phyloP scores from a whole-genome alignment of 1,140 invertebrate genomes.

The Hycleus phaleratus region DNA sequence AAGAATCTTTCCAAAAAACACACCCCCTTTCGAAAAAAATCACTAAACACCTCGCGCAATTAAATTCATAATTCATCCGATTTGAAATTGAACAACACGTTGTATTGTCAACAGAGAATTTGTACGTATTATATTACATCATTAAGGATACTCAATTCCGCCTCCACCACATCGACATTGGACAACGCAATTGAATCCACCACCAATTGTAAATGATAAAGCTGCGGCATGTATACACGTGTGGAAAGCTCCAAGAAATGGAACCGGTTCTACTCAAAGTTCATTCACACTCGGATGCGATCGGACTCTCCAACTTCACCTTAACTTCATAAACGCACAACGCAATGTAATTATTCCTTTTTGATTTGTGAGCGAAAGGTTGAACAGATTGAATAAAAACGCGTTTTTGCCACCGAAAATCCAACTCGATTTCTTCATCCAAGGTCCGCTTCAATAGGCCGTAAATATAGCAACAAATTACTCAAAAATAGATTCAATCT shows the following conservation, averaged over 20 bases:
- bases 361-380: constrained; percentile 8
- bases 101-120: background rate
- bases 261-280: constrained; percentile 28
- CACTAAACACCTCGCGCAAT: background rate
- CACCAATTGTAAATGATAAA: background rate
- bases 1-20: background rate
- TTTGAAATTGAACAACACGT: background rate
- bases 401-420: background rate
- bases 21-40: background rate
- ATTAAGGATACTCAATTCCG: background rate
- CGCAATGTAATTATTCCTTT: constrained; percentile 21
- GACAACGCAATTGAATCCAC: background rate
- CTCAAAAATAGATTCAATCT: too few relatives aligned
- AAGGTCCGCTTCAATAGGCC: too few relatives aligned
- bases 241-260: constrained; percentile 20
- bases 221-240: constrained; percentile 19
- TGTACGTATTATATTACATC: background rate
- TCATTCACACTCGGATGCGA: constrained; percentile 29
- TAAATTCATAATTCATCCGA: background rate
- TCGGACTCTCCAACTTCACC: constrained; percentile 10
- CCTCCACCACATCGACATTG: background rate
- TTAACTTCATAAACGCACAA: constrained; percentile 19
- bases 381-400: too few relatives aligned
- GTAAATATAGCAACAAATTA: too few relatives aligned
- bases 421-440: too few relatives aligned